A percentile compares a stretch with the other conserved stretches of the same genome.
phyloP scores from a whole-genome alignment of 2,888 invertebrate species.

The Petrolisthes manimaculis region DNA sequence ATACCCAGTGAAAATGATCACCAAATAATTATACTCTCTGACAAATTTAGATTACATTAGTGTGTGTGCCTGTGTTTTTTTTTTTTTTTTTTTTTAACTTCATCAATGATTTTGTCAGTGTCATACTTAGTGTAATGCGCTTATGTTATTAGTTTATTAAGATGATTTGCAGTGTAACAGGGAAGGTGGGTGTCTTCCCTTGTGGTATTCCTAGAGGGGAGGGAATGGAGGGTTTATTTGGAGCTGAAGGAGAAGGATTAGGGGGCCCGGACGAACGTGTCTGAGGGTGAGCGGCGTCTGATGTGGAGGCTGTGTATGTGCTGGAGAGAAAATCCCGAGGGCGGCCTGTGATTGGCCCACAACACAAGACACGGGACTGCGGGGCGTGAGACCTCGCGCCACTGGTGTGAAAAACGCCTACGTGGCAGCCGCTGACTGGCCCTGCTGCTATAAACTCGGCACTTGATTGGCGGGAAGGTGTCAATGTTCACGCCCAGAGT shows the following conservation, averaged over 20 bases:
- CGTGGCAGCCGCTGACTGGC: constrained; percentile 48
- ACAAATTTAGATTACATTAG: no score
- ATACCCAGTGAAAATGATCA: no score
- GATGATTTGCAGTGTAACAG: no score
- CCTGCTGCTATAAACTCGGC: constrained; percentile 35
- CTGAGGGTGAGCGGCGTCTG: constrained; percentile 11
- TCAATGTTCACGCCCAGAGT: constrained; percentile 57
- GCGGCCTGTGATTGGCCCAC: constrained; percentile 38
- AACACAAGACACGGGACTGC: constrained; percentile 18
- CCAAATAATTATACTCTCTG: no score
- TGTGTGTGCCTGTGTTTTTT: no score
- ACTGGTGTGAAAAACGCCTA: constrained; percentile 53
- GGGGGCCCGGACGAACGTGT: no score
- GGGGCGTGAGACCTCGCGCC: constrained; percentile 56
- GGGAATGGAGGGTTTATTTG: not conserved
- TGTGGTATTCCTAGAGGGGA: not conserved
- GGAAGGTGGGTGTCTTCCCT: not conserved
- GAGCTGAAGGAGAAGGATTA: not conserved
- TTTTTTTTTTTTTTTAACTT: no score
- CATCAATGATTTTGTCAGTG: no score
- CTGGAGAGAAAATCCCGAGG: constrained; percentile 21
- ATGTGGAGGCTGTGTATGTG: constrained; percentile 7
- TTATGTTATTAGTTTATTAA: no score
- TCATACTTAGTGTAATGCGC: no score
- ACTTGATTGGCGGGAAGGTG: constrained; percentile 55